A percentile compares a stretch with the other conserved stretches of the same genome.
Evolutionary conservation across 2,797 vertebrate species (phyloP).

Genomic region (Acestrorhynchus altus): DNA sequence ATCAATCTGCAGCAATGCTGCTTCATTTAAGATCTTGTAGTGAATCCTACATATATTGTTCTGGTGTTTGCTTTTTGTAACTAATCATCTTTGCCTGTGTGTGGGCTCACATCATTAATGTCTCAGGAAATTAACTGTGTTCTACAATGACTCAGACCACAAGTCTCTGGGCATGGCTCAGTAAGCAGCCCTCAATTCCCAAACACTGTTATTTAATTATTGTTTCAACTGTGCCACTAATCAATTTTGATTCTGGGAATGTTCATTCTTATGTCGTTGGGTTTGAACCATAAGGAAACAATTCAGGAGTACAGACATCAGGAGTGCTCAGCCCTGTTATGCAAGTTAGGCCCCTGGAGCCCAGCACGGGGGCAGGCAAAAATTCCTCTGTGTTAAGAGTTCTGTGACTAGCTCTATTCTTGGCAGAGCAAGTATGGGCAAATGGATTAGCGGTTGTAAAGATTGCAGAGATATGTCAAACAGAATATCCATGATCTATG

Average conservation of each 20-base stretch:
- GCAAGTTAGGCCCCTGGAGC: constrained; percentile 67
- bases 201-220: constrained; percentile 54
- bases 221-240: constrained; percentile 48
- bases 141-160: constrained; percentile 39
- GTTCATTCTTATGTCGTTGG: constrained; percentile 37
- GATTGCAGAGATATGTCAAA: constrained; percentile 80
- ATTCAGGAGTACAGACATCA: constrained; percentile 41
- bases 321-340: constrained; percentile 54
- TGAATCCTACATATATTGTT: constrained; percentile 5
- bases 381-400: constrained; percentile 76
- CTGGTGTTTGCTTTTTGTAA: constrained; percentile 38
- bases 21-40: background rate
- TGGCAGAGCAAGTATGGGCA: constrained; percentile 77
- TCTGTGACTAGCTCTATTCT: constrained; percentile 80
- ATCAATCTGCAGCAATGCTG: background rate
- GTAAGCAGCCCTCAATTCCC: constrained; percentile 36
- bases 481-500: constrained; percentile 78
- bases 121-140: constrained; percentile 54
- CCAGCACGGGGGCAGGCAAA: constrained; percentile 67
- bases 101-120: constrained; percentile 48
- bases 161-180: constrained; percentile 48
- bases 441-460: constrained; percentile 80
- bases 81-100: constrained; percentile 49
- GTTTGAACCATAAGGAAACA: constrained; percentile 41
- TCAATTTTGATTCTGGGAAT: constrained; percentile 50